Conservation (phyloP, 1,140 invertebrate species). For the Eumeta japonica region DNA sequence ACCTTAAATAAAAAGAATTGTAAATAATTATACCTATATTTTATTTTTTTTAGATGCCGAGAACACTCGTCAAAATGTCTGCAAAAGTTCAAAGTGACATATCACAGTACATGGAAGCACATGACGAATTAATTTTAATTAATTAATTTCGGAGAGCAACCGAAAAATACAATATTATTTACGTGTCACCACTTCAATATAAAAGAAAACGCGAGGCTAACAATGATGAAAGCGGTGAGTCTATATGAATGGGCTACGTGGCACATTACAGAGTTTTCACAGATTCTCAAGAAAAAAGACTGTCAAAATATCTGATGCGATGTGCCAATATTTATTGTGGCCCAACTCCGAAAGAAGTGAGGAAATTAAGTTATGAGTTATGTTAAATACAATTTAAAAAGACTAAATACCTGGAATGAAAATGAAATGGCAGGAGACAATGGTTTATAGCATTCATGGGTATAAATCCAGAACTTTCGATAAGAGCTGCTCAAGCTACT, state of each 20-base stretch:
- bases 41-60: conserved; percentile 17
- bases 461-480: conserved; percentile 38
- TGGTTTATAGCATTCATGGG: conserved; percentile 50
- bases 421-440: conserved; percentile 39
- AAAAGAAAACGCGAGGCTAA: conserved; percentile 11
- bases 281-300: conserved; percentile 20
- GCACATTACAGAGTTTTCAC: conserved; percentile 20
- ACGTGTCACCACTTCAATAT: conserved; percentile 13
- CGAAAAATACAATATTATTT: conserved; percentile 13
- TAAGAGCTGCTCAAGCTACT: conserved; percentile 40
- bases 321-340: conserved; percentile 33
- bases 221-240: conserved; percentile 7
- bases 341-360: conserved; percentile 27
- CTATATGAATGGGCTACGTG: conserved; percentile 28
- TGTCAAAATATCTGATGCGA: conserved; percentile 19
- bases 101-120: conserved; percentile 9
- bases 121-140: conserved; percentile 15
- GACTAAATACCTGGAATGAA: conserved; percentile 16
- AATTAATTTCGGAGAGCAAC: conserved; percentile 12
- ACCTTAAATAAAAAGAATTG: too few relatives aligned
- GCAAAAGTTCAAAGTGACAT: conserved; percentile 4
- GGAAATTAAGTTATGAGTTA: conserved; percentile 37
- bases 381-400: conserved; percentile 22
- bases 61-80: conserved; percentile 14
- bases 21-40: too few relatives aligned